Base-by-base conservation (phyloP, 2,888 invertebrate species). In the Odontocolon sp. region DNA sequence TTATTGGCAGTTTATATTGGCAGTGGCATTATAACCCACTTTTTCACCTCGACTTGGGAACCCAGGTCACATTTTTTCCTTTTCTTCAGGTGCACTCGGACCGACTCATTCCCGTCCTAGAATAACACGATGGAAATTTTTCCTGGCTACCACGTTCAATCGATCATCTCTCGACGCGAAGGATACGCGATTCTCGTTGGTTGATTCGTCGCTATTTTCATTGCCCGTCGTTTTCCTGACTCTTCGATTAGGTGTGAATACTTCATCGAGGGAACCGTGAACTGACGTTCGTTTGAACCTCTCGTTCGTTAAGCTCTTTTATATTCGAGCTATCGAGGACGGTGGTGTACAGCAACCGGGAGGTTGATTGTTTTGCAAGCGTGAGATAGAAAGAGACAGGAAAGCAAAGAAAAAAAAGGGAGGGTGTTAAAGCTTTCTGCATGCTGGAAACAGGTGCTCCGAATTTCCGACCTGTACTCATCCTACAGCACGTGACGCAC, bases 271-370 rank as follows among this genome's bases (percentile, higher is more conserved):
- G 21, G 36, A 42, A n/a, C n/a, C n/a, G n/a, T n/a, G n/a, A n/a
- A n/a, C n/a, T n/a, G n/a, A 8, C 26, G 31, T 16, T 14, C 21
- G 14, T 2, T 14, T 33, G n/a, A 45, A 14, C 23, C 23, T 42
- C 31, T 8, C 54, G 56, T 56, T 56, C 67, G 56, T 67, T 56
- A 67, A 67, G 56, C 67, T 67, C 56, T 67, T 67, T 67, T 47
- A 67, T 67, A 67, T 56, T 67, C 56, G 42, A 28, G 18, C 33
- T 45, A 56, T 36, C 67, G 56, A 36, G 36, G 50, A 40, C 8
- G 28, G 28, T 16, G 18, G 47, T 47, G 18, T 9, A 33, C 11
- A 6, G 40, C 36, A 18, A 23, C 18, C 26, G 45, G 16, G 50
- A 59, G 59, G 38, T 50, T 59, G 59, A 50, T 59, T 59, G 59